Evolutionary conservation across 2,888 invertebrate species (phyloP), one percentile per base, ranked within the genome.

Genomic region (Desoria tigrina): DNA sequence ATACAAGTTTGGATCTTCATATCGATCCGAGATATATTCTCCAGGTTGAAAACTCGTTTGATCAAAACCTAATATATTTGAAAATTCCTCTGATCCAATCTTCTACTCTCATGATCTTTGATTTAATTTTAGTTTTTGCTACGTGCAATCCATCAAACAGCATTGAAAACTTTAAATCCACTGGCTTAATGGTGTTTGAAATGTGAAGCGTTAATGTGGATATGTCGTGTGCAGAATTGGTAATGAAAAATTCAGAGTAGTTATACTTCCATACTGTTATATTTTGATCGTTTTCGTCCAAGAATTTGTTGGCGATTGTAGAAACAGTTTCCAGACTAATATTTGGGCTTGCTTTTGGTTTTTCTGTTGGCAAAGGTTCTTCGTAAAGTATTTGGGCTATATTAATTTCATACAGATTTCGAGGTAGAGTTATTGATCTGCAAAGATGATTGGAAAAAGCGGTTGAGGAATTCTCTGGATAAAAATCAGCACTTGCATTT

Each of bases 381-480:
- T 45, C 45, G 16, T 18, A 45, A 18, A 45, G n/a, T 45, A 45
- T 45, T 21, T 45, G 9, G n/a, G 9, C n/a, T 45, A 45, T 18
- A 18, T n/a, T n/a, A 16, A 45, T 18, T n/a, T 45, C 45, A 21
- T 45, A 45, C 6, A 16, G 16, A 21, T n/a, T n/a, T 45, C n/a
- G 4, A 9, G n/a, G n/a, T 21, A 45, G 16, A 6, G n/a, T 11
- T 11, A 45, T 16, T 6, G n/a, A 21, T 21, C 45, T 6, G 21
- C 45, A 45, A 45, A 45, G n/a, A 16, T 45, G 45, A 16, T 45
- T 45, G n/a, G 45, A 6, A 45, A 45, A 45, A 45, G 6, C 16
- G 21, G n/a, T 45, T 18, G n/a, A 18, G 21, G 9, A 45, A 21
- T 45, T 45, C 16, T 16, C 16, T 6, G 45, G 45, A 45, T 18